Base-by-base conservation (phyloP, 1,140 invertebrate species). In the Helicoverpa armigera region DNA sequence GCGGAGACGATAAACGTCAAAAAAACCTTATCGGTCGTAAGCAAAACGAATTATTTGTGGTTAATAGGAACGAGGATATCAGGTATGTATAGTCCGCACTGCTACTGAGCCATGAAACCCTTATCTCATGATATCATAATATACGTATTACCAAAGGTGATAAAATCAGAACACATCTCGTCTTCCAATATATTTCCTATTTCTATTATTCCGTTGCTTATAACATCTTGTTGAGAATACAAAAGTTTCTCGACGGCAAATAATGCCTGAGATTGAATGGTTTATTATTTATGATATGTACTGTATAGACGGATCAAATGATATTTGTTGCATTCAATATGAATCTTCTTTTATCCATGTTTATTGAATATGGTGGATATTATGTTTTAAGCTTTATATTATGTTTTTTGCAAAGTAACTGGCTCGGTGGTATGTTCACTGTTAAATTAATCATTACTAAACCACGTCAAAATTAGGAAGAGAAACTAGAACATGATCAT, bases 241-340 rank as follows among this genome's bases (percentile, higher is more conserved):
- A 31, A 61, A 61, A 61, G 23, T 61, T 31, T 7, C 7, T 14
- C 43, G 63, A 65, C 13, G 43, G 35, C 63, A 48, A 43, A 65
- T 65, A 65, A 65, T 65, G 35, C 63, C 10, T 43, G 35, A 65
- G 63, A 65, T 65, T 65, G 63, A 65, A 65, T 31, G 63, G 35
- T 65, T 65, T 48, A 48, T 65, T 65, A 65, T 65, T 43, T 65
- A 65, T 65, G 63, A 65, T n/a, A 48, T 43, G 60, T 35, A 31
- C 16, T 58, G 1, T 16, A 11, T n/a, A 10, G 14, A 16, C 31
- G 35, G 58, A 61, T 61, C 14, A 65, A 65, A 48, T 65, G 31
- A 65, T 65, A 65, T 65, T 65, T 65, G 63, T 65, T 65, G 63
- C 63, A 65, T 65, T 43, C 14, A 63, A 63, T 63, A 9, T 11